phyloP scores from a whole-genome alignment of 2,797 vertebrate species.

The Sternarchorhynchus goeldii region DNA sequence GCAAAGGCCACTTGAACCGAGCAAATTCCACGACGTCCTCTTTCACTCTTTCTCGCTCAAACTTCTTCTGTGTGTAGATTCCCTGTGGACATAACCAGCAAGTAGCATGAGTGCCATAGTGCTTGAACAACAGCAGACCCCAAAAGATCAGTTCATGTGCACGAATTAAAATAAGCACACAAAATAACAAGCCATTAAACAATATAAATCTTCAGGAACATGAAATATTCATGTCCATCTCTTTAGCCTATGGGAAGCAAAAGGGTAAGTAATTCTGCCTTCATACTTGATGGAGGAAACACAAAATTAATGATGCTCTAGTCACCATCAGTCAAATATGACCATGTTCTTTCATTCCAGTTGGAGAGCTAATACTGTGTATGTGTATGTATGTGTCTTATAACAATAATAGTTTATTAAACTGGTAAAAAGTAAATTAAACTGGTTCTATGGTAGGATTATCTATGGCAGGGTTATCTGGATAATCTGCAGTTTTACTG shows the following conservation, averaged over 20 bases:
- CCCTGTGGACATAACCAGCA: slow-evolving; percentile 72
- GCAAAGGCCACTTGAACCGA: slow-evolving; percentile 96
- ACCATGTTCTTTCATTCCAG: slow-evolving; percentile 20
- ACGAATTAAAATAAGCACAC: slow-evolving; percentile 40
- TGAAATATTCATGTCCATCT: slow-evolving; percentile 51
- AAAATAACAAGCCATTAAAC: slow-evolving; percentile 30
- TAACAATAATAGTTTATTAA: background rate
- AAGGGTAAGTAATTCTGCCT: slow-evolving; percentile 50
- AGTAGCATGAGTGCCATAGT: slow-evolving; percentile 17
- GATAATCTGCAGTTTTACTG: background rate
- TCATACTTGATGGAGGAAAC: slow-evolving; percentile 30
- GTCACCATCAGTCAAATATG: slow-evolving; percentile 33
- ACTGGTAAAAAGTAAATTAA: no score
- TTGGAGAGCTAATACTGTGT: slow-evolving; percentile 11
- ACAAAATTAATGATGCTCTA: slow-evolving; percentile 42
- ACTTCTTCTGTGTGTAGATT: slow-evolving; percentile 92
- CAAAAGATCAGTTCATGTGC: slow-evolving; percentile 28
- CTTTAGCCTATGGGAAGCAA: slow-evolving; percentile 39
- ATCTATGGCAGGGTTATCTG: background rate
- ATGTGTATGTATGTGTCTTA: slow-evolving; percentile 20
- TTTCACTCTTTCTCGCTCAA: slow-evolving; percentile 92
- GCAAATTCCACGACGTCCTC: slow-evolving; percentile 96
- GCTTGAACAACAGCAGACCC: slow-evolving; percentile 1
- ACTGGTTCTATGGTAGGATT: no score
- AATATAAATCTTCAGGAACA: slow-evolving; percentile 42